phyloP scores from a whole-genome alignment of 2,113 vertebrate genomes.

The Boulengeromyrus knoepffleri region DNA sequence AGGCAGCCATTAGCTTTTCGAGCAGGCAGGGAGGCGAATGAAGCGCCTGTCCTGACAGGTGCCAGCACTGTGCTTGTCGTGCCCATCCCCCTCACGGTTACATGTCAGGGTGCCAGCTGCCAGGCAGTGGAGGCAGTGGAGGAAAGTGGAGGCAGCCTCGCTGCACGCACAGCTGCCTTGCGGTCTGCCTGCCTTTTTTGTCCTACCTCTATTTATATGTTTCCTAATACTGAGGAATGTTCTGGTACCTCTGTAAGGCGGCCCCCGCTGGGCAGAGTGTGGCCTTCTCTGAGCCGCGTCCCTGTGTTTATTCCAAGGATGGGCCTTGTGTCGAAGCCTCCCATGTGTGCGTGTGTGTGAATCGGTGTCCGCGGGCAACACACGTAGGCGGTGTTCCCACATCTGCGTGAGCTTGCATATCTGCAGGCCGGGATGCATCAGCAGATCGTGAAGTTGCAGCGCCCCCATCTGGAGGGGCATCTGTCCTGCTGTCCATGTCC shows the following conservation, averaged over 20 bases:
- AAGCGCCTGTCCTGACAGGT: neutral
- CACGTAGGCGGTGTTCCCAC: neutral
- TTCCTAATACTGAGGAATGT: slow-evolving; percentile 19
- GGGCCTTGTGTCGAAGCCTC: neutral
- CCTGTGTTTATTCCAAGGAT: slow-evolving; percentile 22
- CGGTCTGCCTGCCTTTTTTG: slow-evolving; percentile 1
- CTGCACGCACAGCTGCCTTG: slow-evolving; percentile 7
- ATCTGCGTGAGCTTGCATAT: neutral
- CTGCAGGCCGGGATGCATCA: neutral
- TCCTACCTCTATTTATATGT: slow-evolving; percentile 23
- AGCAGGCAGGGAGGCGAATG: neutral
- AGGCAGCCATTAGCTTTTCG: slow-evolving; percentile 52
- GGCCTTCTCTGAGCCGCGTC: slow-evolving; percentile 40
- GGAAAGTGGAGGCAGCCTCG: neutral
- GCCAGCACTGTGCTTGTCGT: neutral
- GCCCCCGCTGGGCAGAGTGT: slow-evolving; percentile 32
- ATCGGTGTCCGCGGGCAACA: neutral
- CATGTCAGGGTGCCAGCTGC: neutral
- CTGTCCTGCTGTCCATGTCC: neutral
- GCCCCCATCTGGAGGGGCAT: neutral
- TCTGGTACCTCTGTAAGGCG: slow-evolving; percentile 16
- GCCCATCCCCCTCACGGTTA: neutral
- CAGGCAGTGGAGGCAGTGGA: neutral
- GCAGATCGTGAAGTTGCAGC: neutral
- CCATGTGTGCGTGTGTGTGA: neutral